Base-by-base conservation (phyloP, 2,113 vertebrate species). In the Xyliphius kryptos region DNA sequence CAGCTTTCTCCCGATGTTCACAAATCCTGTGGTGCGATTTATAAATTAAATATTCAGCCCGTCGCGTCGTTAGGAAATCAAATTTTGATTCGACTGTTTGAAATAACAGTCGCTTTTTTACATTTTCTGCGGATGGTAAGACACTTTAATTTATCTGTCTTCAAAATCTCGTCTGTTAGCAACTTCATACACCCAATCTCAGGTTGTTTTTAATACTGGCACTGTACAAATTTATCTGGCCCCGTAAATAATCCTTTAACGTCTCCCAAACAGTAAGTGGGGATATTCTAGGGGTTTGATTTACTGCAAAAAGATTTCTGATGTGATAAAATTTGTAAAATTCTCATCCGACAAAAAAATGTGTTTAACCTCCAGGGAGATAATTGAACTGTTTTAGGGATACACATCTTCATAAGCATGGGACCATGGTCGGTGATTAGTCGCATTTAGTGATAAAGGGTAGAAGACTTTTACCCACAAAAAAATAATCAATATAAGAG, bases 341-440 rank as follows among this genome's bases (percentile, higher is more conserved):
- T 11, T 6, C 1, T 15, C n/a, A 2, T 48, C 46, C 17, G 15
- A 48, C n/a, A 48, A 50, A 6, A 21, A 16, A 16, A 20, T 8
- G 16, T 12, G 15, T 5, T 55, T 55, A 5, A 55, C 14, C 20
- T 51, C 49, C 49, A 14, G 3, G 19, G 49, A 6, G 20, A 3
- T 22, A 51, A n/a, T 13, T 51, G 12, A 20, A 14, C 15, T 51
- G 48, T 50, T 8, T 50, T 12, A 3, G 48, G 48, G 10, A 50
- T 20, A 11, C 10, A 2, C n/a, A n/a, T n/a, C n/a, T n/a, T 3
- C 15, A 50, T 50, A 21, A 8, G 2, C 9, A 60, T 7, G 4
- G 44, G 41, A 13, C 14, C 22, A 14, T 48, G 57, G 12, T 60
- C 57, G 7, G 57, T 51, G 12, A 62, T 51, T 60, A 50, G 10